Evolutionary conservation across 2,113 vertebrate species (phyloP), one percentile per base, ranked within the genome.

Genomic region (Excalfactoria chinensis): DNA sequence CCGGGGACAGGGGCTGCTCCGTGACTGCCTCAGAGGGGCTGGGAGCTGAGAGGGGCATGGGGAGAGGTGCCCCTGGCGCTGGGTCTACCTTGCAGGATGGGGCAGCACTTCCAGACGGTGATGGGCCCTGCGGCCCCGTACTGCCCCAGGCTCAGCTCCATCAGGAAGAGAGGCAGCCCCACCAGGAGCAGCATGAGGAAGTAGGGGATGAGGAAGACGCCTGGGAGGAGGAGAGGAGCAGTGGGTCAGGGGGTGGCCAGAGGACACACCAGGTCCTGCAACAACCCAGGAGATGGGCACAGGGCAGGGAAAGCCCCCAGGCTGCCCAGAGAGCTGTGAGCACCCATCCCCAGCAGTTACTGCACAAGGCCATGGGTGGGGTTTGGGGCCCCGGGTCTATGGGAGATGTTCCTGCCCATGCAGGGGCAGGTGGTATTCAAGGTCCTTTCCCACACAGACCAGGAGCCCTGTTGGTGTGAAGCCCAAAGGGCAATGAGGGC

Each of bases 71-170:
- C 21, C 73, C 64, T 3, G 0, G 25, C 34, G 18, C 68, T 14
- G 63, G 14, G 22, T 94, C 26, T 64, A 98, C 98, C 98, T 98
- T 98, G 98, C 41, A 98, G 97, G 22, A 99, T 96, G 6, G 98
- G 98, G 92, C 98, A 99, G 94, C 98, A 98, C 85, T 98, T 98
- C 98, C 98, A 98, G 83, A 98, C 98, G 0, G 97, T 96, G 95
- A 99, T 97, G 51, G 98, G 98, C 5, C 98, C 98, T 0, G 98
- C 95, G 0, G 98, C 97, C 23, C 98, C 97, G 1, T 98, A 98
- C 93, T 98, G 98, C 35, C 98, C 98, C 55, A 98, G 95, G 82
- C 98, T 98, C 73, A 98, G 97, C 97, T 98, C 98, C 98, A 98
- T 98, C 62, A 98, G 98, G 95, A 98, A 98, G 56, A 99, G 98